Conservation (phyloP, 1,140 invertebrate species). For the Mesaphorura yosii region DNA sequence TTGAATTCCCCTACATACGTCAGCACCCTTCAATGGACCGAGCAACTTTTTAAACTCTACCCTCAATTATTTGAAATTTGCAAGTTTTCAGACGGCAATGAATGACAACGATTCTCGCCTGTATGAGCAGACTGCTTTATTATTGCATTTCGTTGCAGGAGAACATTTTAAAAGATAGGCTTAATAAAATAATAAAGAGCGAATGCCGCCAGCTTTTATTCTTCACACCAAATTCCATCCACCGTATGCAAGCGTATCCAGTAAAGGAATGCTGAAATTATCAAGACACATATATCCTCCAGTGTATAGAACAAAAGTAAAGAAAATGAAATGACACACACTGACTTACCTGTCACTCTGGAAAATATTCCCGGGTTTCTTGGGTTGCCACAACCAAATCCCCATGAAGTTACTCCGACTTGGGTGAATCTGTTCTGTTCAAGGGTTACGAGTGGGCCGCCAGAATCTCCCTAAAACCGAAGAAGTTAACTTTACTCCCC, state of each 20-base stretch:
- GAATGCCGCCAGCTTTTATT: background rate
- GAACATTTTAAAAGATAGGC: background rate
- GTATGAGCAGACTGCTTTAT: too few relatives aligned
- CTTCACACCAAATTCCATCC: constrained; percentile 14
- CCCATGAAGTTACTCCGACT: constrained; percentile 27
- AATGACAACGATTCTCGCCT: too few relatives aligned
- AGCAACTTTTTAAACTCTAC: too few relatives aligned
- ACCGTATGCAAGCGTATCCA: constrained; percentile 25
- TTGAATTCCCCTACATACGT: too few relatives aligned
- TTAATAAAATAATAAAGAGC: background rate
- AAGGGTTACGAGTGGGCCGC: constrained; percentile 18
- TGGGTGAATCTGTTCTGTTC: constrained; percentile 20
- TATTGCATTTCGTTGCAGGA: background rate
- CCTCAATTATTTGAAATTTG: too few relatives aligned
- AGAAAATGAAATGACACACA: background rate
- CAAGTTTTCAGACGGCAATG: too few relatives aligned
- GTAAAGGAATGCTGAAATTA: constrained; percentile 16
- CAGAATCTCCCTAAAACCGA: constrained; percentile 17
- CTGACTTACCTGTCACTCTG: constrained; percentile 21
- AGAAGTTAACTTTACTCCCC: background rate
- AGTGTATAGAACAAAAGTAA: background rate
- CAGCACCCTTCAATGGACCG: too few relatives aligned
- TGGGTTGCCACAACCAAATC: constrained; percentile 20
- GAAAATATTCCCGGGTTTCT: constrained; percentile 28
- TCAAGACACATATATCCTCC: background rate